Evolutionary conservation across 1,140 invertebrate species (phyloP), one percentile per base, ranked within the genome.

Genomic region (Littorina saxatilis): DNA sequence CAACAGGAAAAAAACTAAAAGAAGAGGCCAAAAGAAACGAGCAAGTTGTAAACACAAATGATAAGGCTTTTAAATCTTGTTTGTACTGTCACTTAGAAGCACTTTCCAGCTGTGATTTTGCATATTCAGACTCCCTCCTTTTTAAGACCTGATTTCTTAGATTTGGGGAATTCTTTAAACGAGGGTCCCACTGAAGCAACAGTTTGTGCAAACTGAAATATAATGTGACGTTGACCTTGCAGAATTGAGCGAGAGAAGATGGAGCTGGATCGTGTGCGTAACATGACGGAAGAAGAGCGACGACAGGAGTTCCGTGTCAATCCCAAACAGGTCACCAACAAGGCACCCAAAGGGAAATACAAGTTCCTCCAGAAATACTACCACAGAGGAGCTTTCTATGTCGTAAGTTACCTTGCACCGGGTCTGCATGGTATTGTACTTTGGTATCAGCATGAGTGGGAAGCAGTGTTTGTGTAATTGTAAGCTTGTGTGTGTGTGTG

Each of bases 361-460:
- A 99, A 99, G 91, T 99, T 99, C 93, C 93, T 99, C 82, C 99
- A 99, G 93, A 99, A 99, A 91, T 99, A 99, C 92, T 99, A 99
- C 91, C 99, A 99, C 94, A 95, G 99, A 88, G 99, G 99, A 92
- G 98, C 97, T 0, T 99, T 99, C 94, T 99, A 97, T 92, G 94
- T 99, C 94, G 91, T 91, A 83, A 88, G 88, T 86, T 17, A 15
- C 29, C 20, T 2, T 23, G 37, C 40, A 70, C 7, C 29, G 66
- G 0, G 13, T 32, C 29, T 29, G 66, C 9, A 32, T 70, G 11
- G 27, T 32, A 27, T 15, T 15, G 9, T 1, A 9, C 29, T 40
- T 72, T 20, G 5, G 23, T 40, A 23, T 72, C 23, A 27, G 1
- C 5, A 32, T 72, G 68, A 32, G 29, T 70, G 29, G 20, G 37